These are phyloP conservation scores for Meteorus colon DNA, from an alignment of 2,888 invertebrate genomes.

Conservation along the genomic window DNA sequence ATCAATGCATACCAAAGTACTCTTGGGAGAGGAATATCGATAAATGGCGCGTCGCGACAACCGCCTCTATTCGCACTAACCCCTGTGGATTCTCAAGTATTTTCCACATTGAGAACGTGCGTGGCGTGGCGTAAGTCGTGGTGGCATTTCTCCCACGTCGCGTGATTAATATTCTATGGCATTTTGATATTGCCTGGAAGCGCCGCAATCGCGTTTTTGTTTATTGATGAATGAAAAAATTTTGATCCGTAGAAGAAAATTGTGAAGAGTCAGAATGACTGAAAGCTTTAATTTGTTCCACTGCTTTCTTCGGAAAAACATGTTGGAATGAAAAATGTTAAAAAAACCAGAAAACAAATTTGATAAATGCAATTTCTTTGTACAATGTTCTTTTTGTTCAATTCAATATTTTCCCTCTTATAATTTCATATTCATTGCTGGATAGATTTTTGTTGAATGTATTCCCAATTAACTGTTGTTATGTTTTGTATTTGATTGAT, in stretches of 20 bases:
- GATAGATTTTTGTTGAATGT: no score
- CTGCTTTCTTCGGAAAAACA: no score
- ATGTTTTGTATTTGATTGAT: no score
- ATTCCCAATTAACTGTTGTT: no score
- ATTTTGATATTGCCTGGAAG: slow-evolving; percentile 46
- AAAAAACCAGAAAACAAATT: no score
- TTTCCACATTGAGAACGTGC: slow-evolving; percentile 57
- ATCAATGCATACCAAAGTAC: slow-evolving; percentile 49
- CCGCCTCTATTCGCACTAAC: slow-evolving; percentile 21
- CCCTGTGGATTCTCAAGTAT: slow-evolving; percentile 50
- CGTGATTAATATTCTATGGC: slow-evolving; percentile 60
- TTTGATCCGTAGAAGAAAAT: slow-evolving; percentile 10
- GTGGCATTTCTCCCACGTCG: slow-evolving; percentile 30
- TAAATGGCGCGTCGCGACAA: slow-evolving; percentile 30
- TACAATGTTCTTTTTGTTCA: no score
- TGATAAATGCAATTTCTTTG: no score
- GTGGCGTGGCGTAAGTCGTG: slow-evolving; percentile 40
- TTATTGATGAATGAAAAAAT: background rate
- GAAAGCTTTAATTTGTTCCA: background rate
- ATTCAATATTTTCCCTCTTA: no score
- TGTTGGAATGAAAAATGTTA: no score
- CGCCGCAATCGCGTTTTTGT: slow-evolving; percentile 44
- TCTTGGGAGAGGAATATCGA: slow-evolving; percentile 50
- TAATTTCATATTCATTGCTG: no score
- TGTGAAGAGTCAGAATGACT: background rate